phyloP scores from a whole-genome alignment of 35 echinoderm and acorn worm genomes.

The Hemicentrotus pulcherrimus region DNA sequence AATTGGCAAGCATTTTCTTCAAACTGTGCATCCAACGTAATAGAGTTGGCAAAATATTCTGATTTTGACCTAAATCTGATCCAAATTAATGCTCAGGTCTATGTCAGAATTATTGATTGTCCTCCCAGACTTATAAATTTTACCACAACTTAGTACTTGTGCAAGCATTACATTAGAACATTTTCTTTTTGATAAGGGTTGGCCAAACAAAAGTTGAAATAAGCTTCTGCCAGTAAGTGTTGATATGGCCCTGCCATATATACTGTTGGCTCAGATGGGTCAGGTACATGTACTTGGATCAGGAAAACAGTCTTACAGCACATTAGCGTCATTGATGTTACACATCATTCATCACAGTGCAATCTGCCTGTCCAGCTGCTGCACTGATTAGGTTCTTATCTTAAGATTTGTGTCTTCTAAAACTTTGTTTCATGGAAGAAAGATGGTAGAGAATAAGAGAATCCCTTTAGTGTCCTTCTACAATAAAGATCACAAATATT shows the following conservation, averaged over 20 bases:
- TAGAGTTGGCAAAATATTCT: neutral
- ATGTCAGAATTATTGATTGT: neutral
- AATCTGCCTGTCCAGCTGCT: neutral
- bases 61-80: neutral
- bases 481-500: too few relatives aligned
- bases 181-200: neutral
- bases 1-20: neutral
- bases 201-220: neutral
- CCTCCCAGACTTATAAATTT: neutral
- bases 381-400: too few relatives aligned
- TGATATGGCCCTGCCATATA: neutral
- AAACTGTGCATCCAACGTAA: neutral
- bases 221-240: neutral
- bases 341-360: neutral
- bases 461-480: too few relatives aligned
- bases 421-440: too few relatives aligned
- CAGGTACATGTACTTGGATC: neutral
- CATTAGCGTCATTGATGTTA: neutral
- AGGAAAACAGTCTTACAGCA: too few relatives aligned
- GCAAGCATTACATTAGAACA: neutral
- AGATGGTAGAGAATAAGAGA: too few relatives aligned
- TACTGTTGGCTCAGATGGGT: neutral
- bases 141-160: neutral
- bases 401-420: too few relatives aligned
- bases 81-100: neutral